phyloP scores from a whole-genome alignment of 2,113 vertebrate species.

The Siniperca knerii region DNA sequence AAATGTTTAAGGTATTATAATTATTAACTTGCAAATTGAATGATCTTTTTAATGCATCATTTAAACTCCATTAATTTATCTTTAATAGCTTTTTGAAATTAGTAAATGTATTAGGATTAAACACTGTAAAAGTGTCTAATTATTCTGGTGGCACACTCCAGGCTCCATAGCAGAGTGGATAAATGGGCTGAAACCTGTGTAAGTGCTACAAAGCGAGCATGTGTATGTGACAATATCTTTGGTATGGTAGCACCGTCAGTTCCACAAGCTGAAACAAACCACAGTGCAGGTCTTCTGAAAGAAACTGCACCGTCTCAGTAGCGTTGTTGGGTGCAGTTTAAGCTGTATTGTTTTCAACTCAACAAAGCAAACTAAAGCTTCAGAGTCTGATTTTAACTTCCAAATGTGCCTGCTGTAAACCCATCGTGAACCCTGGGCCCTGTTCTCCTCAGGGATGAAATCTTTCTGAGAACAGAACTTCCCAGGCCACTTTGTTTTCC shows the following conservation, averaged over 20 bases:
- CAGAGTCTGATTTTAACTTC: not conserved
- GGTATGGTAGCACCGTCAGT: not conserved
- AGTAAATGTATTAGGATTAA: not conserved
- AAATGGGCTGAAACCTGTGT: no score
- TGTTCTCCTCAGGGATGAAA: not conserved
- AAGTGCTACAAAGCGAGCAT: not conserved
- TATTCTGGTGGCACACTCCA: not conserved
- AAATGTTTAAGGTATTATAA: no score
- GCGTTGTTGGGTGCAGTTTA: not conserved
- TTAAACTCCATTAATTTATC: not conserved
- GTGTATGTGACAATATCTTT: not conserved
- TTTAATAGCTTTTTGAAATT: no score
- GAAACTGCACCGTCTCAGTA: not conserved
- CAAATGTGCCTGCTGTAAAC: not conserved
- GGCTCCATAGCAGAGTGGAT: not conserved
- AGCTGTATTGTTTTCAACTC: not conserved
- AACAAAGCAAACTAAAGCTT: constrained; percentile 3
- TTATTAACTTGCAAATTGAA: no score
- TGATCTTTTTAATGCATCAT: not conserved
- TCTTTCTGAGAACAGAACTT: no score
- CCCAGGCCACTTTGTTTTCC: not conserved
- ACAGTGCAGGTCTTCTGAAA: not conserved
- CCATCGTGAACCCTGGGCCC: not conserved
- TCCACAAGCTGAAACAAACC: not conserved
- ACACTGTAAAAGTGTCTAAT: not conserved